Conservation (phyloP, 2,888 invertebrate species). For the Teleogryllus oceanicus region DNA sequence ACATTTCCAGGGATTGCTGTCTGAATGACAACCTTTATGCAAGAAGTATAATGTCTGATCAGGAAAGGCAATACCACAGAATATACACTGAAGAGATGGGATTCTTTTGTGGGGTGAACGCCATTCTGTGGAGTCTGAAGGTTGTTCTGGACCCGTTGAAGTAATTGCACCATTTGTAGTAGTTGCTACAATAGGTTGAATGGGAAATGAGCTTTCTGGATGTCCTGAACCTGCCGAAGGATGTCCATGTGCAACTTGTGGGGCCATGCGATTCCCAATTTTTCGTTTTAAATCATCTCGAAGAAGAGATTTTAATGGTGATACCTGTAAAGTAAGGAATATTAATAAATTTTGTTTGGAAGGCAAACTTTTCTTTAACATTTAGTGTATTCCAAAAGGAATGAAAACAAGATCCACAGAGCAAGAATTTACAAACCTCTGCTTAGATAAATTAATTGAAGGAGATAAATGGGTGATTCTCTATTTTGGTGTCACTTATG, state of each 20-base stretch:
- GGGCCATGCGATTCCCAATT: conserved; percentile 67
- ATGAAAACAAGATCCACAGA: too few relatives aligned
- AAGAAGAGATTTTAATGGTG: conserved; percentile 78
- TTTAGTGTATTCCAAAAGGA: too few relatives aligned
- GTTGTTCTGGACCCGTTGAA: conserved; percentile 60
- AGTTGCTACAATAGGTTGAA: conserved; percentile 47
- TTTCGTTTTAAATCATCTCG: conserved; percentile 80
- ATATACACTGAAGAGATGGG: conserved; percentile 67
- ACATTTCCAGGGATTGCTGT: conserved; percentile 95
- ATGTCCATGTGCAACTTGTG: conserved; percentile 47
- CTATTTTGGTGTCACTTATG: not conserved
- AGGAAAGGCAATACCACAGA: conserved; percentile 91
- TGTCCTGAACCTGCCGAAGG: conserved; percentile 31
- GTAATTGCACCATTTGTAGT: conserved; percentile 63
- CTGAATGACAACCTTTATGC: conserved; percentile 97
- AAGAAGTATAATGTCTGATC: conserved; percentile 95
- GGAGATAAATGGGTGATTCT: not conserved
- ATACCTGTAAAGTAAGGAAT: conserved; percentile 50
- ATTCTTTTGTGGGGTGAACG: conserved; percentile 53
- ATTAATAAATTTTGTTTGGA: too few relatives aligned
- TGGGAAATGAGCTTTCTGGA: conserved; percentile 35
- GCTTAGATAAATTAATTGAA: not conserved
- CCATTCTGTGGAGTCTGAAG: conserved; percentile 35
- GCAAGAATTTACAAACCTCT: too few relatives aligned
- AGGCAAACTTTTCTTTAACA: too few relatives aligned